These are phyloP conservation scores for Galago senegalensis DNA, from an alignment of 2,797 vertebrate species.

Conservation along the genomic window DNA sequence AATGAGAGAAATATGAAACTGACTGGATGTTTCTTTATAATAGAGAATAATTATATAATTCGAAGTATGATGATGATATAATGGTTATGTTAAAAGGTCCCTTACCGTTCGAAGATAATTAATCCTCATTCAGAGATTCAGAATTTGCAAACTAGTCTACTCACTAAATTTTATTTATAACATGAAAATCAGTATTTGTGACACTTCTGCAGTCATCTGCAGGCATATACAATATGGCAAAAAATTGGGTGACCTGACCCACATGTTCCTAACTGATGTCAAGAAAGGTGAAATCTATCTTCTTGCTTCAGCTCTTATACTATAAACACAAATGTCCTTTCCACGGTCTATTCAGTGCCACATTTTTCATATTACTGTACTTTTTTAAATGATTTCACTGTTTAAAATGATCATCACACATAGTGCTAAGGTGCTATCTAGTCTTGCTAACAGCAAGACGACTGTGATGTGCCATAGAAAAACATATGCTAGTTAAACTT, in stretches of 20 bases:
- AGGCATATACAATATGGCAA: not conserved
- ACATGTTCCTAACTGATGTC: not conserved
- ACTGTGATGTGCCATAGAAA: not conserved
- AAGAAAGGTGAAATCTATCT: not conserved
- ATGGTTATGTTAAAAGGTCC: not conserved
- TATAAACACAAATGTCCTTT: not conserved
- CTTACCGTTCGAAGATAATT: not conserved
- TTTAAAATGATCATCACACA: constrained; percentile 34
- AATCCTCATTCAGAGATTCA: not conserved
- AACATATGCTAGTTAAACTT: not conserved
- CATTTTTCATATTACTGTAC: not conserved
- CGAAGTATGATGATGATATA: not conserved
- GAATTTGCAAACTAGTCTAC: not conserved
- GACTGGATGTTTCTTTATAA: not conserved
- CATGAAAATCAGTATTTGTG: not conserved
- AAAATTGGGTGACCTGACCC: not conserved
- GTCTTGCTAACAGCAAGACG: not conserved
- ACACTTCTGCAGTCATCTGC: not conserved
- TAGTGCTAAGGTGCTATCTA: not conserved
- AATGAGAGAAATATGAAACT: not conserved
- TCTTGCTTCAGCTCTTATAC: not conserved
- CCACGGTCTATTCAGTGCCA: not conserved
- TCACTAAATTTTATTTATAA: constrained; percentile 19
- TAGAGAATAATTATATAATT: not conserved
- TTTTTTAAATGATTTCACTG: not conserved